Percentiles rank a stretch among this genome's conserved stretches.
phyloP scores from a whole-genome alignment of 2,888 invertebrate species.

The Cryptocheilus praepositus region DNA sequence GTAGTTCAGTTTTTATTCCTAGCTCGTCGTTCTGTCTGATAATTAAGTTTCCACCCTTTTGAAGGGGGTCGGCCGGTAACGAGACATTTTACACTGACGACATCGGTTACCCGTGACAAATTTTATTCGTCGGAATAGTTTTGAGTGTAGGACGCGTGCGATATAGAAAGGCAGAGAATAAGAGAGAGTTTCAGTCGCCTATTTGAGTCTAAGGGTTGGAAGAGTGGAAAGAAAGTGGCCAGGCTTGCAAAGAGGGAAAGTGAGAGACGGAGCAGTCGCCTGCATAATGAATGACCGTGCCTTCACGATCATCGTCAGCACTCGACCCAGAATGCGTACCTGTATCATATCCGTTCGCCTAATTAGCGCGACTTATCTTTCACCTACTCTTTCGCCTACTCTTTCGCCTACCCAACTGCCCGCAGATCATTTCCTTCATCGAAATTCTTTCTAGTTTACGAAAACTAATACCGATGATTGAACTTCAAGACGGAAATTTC shows the following conservation, averaged over 20 bases:
- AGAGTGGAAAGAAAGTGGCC: neutral
- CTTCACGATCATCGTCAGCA: conserved; percentile 13
- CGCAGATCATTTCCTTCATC: neutral
- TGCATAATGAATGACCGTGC: conserved; percentile 38
- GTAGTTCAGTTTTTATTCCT: too few species aligned
- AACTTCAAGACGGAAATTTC: too few species aligned
- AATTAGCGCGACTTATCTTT: conserved; percentile 24
- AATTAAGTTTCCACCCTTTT: too few species aligned
- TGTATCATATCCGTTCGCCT: conserved; percentile 2
- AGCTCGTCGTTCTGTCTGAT: too few species aligned
- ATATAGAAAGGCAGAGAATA: neutral
- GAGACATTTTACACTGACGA: conserved; percentile 26
- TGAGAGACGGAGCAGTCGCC: neutral
- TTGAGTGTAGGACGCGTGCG: conserved; percentile 7
- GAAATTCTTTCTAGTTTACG: too few species aligned
- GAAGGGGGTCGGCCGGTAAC: conserved; percentile 11
- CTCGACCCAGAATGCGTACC: neutral
- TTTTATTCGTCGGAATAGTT: conserved; percentile 19
- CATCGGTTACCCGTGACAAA: conserved; percentile 16
- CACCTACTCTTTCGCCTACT: neutral
- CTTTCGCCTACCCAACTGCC: too few species aligned
- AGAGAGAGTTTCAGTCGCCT: neutral
- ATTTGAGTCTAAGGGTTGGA: too few species aligned
- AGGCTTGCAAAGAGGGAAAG: conserved; percentile 25
- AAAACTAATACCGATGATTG: too few species aligned